phyloP scores from a whole-genome alignment of 2,888 invertebrate species.

The Pristionchus fissidentatus region DNA sequence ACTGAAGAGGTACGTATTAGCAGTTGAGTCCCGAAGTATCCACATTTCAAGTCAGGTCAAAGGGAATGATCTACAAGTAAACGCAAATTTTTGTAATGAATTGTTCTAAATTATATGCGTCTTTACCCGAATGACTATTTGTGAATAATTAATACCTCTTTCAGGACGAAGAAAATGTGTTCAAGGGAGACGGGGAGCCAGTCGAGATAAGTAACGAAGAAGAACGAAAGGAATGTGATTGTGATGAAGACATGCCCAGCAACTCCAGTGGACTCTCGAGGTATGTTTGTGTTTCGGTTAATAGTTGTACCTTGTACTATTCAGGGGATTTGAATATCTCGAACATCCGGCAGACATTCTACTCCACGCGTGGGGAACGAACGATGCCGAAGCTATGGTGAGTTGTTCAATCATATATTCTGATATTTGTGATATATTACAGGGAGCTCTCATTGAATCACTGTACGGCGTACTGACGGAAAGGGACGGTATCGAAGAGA shows the following conservation, averaged over 20 bases:
- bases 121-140: neutral
- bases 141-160: no score
- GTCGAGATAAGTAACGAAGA: no score
- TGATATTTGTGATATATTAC: neutral
- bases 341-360: conserved; percentile 99
- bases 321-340: conserved; percentile 78
- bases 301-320: conserved; percentile 34
- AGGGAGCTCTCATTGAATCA: conserved; percentile 83
- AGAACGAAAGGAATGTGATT: neutral
- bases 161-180: neutral
- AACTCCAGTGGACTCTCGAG: neutral
- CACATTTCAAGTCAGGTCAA: no score
- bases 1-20: neutral
- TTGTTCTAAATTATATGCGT: no score
- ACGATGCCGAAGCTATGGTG: conserved; percentile 78
- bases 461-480: conserved; percentile 96
- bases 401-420: conserved; percentile 62
- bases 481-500: conserved; percentile 81
- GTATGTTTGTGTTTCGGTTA: neutral
- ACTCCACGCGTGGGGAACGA: conserved; percentile 93
- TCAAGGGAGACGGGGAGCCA: no score
- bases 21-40: no score
- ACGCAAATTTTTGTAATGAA: no score
- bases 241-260: neutral
- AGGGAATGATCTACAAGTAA: no score